Evolutionary conservation across 2,888 invertebrate genomes (phyloP).

Genomic region (Caenorhabditis sp.): DNA sequence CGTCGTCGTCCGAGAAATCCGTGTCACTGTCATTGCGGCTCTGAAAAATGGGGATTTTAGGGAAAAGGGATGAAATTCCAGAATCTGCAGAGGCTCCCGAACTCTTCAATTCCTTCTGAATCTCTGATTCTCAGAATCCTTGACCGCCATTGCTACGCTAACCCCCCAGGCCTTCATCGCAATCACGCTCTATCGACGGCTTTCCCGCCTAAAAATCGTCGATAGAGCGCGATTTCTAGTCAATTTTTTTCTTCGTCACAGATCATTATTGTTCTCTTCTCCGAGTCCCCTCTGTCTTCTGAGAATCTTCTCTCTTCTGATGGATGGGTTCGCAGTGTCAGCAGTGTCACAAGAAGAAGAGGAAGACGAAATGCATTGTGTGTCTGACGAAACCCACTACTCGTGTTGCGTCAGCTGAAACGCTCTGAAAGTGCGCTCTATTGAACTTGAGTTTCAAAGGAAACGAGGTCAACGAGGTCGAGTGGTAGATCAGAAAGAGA

Average conservation of each 20-base stretch:
- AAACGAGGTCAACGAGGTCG: no score
- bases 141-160: no score
- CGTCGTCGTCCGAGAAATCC: slow-evolving; percentile 57
- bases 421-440: neutral
- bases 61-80: no score
- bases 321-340: neutral
- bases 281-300: no score
- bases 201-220: slow-evolving; percentile 1
- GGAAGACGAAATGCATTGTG: no score
- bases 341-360: neutral
- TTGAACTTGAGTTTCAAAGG: neutral
- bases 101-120: no score
- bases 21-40: slow-evolving; percentile 50
- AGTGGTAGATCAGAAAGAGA: neutral
- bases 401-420: neutral
- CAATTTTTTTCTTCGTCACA: neutral
- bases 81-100: no score
- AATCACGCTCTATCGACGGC: no score
- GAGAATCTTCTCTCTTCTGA: no score
- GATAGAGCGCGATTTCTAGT: neutral
- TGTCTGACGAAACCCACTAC: neutral
- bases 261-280: slow-evolving; percentile 8
- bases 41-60: slow-evolving; percentile 19
- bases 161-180: neutral
- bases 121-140: no score